Evolutionary conservation across 1,140 invertebrate species (phyloP), one percentile per base, ranked within the genome.

Genomic region (Oncopeltus fasciatus): DNA sequence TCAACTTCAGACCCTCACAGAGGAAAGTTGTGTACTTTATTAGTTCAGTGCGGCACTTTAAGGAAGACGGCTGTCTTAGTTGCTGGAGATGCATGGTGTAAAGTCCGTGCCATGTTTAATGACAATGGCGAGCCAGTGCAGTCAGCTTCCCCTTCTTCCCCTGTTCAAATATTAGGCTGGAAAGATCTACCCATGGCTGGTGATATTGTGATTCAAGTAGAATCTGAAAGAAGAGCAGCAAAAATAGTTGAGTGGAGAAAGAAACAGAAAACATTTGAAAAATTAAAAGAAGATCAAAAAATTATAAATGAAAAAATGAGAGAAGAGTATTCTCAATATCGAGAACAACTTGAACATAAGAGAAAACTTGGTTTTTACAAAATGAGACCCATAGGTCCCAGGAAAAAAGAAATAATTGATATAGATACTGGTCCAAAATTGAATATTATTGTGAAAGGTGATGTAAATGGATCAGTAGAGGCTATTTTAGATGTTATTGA

Each of bases 141-240:
- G 8, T 72, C 83, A 69, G 92, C 88, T 0, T 74, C 78, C 11
- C 90, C 94, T 0, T 82, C 88, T 0, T 85, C 84, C 4, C 89
- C 95, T 0, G 90, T 90, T 3, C 85, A 93, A 73, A 82, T 98
- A 26, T 80, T 90, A 38, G 93, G 93, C 16, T 97, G 93, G 93
- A 80, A 81, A 66, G 83, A 87, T 38, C 72, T 97, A 61, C 95
- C 95, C 0, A 71, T 81, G 18, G 88, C 92, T 51, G 95, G 95
- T 0, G 91, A 95, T 68, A 74, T 83, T 62, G 82, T 96, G 44
- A 71, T 95, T 8, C 84, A 97, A 79, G 89, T 95, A 3, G 76
- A 82, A 56, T 80, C 75, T 24, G 90, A 94, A 75, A 84, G 80
- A 76, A 74, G 78, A 61, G 89, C 89, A 0, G 72, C 80, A 65